Conservation (phyloP, 2,888 invertebrate species). For the Cryptus viduatorius region DNA sequence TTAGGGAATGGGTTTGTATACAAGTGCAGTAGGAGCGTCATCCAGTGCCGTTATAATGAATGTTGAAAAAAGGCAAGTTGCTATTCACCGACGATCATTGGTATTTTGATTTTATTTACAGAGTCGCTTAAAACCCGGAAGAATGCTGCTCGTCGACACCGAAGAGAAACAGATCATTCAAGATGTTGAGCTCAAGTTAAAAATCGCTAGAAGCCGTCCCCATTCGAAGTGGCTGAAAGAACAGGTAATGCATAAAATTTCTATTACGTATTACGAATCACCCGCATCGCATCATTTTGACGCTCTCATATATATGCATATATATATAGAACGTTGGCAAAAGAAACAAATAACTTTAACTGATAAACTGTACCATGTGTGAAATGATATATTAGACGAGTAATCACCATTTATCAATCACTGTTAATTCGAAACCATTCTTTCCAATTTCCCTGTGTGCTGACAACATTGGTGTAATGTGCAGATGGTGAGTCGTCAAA, state of each 20-base stretch:
- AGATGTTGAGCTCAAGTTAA: conserved; percentile 96
- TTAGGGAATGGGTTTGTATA: conserved; percentile 83
- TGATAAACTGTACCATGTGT: conserved; percentile 60
- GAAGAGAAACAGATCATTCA: conserved; percentile 95
- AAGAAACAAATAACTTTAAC: conserved; percentile 42
- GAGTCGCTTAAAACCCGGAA: conserved; percentile 98
- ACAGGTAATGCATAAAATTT: conserved; percentile 87
- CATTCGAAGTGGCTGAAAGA: conserved; percentile 96
- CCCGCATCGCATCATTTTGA: conserved; percentile 51
- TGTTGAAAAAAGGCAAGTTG: conserved; percentile 72
- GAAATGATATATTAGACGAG: conserved; percentile 60
- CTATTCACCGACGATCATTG: conserved; percentile 77
- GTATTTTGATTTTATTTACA: conserved; percentile 84
- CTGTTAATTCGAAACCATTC: conserved; percentile 80
- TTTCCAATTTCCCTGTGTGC: conserved; percentile 82
- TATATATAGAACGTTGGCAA: conserved; percentile 13
- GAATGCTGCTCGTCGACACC: conserved; percentile 99
- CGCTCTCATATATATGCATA: too few relatives aligned
- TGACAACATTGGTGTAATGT: conserved; percentile 82
- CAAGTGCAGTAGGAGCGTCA: conserved; percentile 81
- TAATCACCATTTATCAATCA: conserved; percentile 69
- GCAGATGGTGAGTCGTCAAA: conserved; percentile 84
- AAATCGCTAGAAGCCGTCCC: conserved; percentile 95
- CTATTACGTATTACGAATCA: not conserved
- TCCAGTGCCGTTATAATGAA: conserved; percentile 80